Conservation (phyloP, 2,113 vertebrate species). For the Mustela nigripes region DNA sequence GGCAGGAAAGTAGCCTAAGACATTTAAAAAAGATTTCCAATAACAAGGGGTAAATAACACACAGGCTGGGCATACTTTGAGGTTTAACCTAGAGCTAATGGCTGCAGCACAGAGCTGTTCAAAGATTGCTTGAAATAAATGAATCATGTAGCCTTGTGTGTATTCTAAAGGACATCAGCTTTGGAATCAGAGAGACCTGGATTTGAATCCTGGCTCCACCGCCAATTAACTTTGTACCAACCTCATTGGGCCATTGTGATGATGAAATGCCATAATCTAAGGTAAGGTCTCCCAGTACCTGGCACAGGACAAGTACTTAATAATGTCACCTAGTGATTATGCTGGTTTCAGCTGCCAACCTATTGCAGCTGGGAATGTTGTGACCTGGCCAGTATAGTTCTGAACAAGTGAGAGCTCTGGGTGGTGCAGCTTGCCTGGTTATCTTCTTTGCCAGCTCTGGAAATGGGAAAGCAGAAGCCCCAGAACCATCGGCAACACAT, state of each 20-base stretch:
- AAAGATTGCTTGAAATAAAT: conserved; percentile 68
- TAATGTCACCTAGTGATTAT: conserved; percentile 71
- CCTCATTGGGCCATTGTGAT: conserved; percentile 35
- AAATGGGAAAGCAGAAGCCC: conserved; percentile 8
- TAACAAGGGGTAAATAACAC: conserved; percentile 51
- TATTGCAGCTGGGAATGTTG: conserved; percentile 47
- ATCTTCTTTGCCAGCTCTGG: conserved; percentile 41
- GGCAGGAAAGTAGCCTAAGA: conserved; percentile 32
- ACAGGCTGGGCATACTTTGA: conserved; percentile 42
- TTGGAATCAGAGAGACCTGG: conserved; percentile 60
- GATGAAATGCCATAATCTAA: conserved; percentile 60
- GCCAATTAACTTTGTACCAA: conserved; percentile 46
- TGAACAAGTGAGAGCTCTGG: conserved; percentile 31
- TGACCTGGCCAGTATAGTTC: conserved; percentile 53
- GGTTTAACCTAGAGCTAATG: conserved; percentile 56
- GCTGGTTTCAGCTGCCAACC: conserved; percentile 60
- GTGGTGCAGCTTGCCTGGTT: conserved; percentile 19
- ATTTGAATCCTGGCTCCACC: conserved; percentile 65
- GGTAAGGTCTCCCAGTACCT: conserved; percentile 14
- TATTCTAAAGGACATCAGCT: conserved; percentile 68
- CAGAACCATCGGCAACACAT: not conserved
- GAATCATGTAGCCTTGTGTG: conserved; percentile 59
- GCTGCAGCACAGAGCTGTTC: not conserved
- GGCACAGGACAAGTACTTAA: conserved; percentile 52
- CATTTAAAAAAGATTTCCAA: conserved; percentile 54